phyloP scores from a whole-genome alignment of 2,113 vertebrate species.

The Corythaixoides concolor region DNA sequence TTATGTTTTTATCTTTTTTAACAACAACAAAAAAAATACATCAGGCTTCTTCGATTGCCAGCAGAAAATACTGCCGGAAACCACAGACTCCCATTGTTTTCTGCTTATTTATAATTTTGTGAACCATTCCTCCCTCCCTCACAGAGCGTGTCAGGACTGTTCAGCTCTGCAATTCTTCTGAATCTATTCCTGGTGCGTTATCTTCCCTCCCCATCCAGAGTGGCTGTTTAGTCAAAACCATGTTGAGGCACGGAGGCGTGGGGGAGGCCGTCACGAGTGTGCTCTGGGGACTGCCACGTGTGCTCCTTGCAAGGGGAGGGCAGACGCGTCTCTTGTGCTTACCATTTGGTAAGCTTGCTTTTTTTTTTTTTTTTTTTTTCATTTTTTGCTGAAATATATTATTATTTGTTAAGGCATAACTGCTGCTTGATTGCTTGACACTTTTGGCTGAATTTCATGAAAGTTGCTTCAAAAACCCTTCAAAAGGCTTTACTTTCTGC shows the following conservation, averaged over 20 bases:
- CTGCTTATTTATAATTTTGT: not conserved
- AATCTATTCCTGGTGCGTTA: rapidly evolving
- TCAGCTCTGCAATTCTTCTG: not conserved
- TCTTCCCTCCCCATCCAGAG: not conserved
- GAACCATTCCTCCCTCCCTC: not conserved
- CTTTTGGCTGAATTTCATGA: not conserved
- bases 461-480: not conserved
- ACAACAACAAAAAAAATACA: not conserved
- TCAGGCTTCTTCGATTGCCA: not conserved
- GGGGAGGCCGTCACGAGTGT: rapidly evolving
- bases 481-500: not conserved
- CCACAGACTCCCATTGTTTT: not conserved
- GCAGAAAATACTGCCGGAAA: not conserved
- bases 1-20: not conserved
- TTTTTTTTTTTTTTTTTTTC: too few relatives aligned
- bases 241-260: not conserved
- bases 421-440: conserved; percentile 66
- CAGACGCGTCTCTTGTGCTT: not conserved
- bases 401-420: conserved; percentile 69
- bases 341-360: not conserved
- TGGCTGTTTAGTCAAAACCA: not conserved
- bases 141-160: not conserved
- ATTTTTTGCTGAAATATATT: conserved; percentile 74
- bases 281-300: not conserved
- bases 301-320: not conserved